Conservation (phyloP, 2,888 invertebrate species). For the Ophioninae sp. region DNA sequence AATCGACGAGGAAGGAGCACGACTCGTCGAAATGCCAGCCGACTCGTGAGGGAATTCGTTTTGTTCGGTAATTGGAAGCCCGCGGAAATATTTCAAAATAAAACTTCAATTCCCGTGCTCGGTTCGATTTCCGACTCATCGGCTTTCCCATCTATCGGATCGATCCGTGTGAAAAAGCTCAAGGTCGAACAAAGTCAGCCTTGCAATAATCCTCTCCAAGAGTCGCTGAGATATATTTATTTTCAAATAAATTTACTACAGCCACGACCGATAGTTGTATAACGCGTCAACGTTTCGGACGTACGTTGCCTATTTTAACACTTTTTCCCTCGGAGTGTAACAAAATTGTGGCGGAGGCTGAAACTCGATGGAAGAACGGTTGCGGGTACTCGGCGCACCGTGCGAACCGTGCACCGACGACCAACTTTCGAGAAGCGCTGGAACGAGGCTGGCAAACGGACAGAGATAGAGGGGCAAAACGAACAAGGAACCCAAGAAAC, state of each 20-base stretch:
- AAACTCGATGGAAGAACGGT: not conserved
- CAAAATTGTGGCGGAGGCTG: not conserved
- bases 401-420: not conserved
- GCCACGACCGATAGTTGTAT: not conserved
- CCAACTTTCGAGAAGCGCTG: not conserved
- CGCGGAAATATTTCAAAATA: too few relatives aligned
- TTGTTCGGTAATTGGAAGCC: too few relatives aligned
- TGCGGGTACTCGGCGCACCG: not conserved
- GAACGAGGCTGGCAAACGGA: not conserved
- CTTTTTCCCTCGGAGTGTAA: not conserved
- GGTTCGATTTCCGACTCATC: not conserved
- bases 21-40: too few relatives aligned
- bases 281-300: not conserved
- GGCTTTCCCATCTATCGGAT: not conserved
- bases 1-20: too few relatives aligned
- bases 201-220: not conserved
- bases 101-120: too few relatives aligned
- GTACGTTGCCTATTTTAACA: not conserved
- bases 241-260: not conserved
- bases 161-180: not conserved
- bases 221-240: not conserved
- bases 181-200: not conserved
- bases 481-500: not conserved
- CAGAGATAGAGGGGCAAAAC: not conserved
- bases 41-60: too few relatives aligned